Evolutionary conservation across 2,113 vertebrate genomes (phyloP).

Genomic region (Barbus barbus): DNA sequence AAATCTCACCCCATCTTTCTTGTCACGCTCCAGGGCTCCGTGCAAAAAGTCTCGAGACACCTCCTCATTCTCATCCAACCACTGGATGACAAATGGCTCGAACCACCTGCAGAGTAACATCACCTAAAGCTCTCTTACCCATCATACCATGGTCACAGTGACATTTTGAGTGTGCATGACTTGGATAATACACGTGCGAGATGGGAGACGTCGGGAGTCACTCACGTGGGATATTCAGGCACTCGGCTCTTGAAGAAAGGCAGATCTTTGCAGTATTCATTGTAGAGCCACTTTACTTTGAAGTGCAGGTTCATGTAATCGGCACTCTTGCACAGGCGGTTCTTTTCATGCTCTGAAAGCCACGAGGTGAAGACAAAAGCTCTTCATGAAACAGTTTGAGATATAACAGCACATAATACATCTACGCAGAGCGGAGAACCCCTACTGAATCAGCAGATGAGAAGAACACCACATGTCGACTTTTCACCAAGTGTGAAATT

Average conservation of each 20-base stretch:
- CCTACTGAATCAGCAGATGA: not conserved
- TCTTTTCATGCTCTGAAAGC: slow-evolving; percentile 90
- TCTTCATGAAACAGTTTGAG: slow-evolving; percentile 24
- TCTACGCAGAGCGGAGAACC: not conserved
- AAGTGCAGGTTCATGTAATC: slow-evolving; percentile 99
- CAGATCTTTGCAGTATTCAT: slow-evolving; percentile 96
- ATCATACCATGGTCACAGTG: not conserved
- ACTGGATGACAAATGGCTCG: slow-evolving; percentile 97
- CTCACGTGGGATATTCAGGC: slow-evolving; percentile 97
- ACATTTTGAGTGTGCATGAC: slow-evolving; percentile 5
- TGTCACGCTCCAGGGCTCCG: slow-evolving; percentile 94
- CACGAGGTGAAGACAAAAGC: slow-evolving; percentile 43
- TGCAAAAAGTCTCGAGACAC: slow-evolving; percentile 96
- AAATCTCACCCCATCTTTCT: slow-evolving; percentile 92
- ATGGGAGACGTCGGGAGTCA: slow-evolving; percentile 40
- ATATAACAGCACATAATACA: not conserved
- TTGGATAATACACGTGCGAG: not conserved
- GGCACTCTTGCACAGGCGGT: slow-evolving; percentile 95
- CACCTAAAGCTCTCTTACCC: not conserved
- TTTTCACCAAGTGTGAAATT: not conserved
- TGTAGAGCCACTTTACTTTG: slow-evolving; percentile 99
- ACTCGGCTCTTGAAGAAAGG: slow-evolving; percentile 93
- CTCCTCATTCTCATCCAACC: slow-evolving; percentile 98
- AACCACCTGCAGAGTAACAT: slow-evolving; percentile 85
- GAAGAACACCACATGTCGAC: slow-evolving; percentile 9